A percentile compares a stretch with the other conserved stretches of the same genome.
Conservation (phyloP, 2,888 invertebrate genomes). For the Amorpha juglandis region DNA sequence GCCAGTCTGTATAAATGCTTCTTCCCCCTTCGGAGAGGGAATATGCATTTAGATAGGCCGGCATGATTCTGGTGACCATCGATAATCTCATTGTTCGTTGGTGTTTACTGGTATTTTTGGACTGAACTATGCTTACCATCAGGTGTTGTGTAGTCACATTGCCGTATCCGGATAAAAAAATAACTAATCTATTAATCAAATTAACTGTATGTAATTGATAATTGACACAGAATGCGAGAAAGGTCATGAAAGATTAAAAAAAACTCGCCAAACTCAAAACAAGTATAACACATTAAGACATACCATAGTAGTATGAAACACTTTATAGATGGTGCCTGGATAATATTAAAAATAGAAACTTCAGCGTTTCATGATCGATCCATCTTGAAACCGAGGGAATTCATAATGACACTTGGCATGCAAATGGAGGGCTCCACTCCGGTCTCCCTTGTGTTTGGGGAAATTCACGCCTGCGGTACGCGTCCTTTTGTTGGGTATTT, state of each 20-base stretch:
- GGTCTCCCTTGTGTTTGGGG: constrained; percentile 23
- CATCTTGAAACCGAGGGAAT: constrained; percentile 54
- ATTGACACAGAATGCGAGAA: constrained; percentile 5
- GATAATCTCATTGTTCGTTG: no score
- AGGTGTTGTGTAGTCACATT: no score
- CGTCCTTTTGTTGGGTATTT: neutral
- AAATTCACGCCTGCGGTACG: constrained; percentile 10
- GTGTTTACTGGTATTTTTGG: no score
- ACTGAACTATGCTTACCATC: no score
- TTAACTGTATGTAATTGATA: constrained; percentile 11
- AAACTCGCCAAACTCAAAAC: neutral
- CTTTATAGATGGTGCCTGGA: constrained; percentile 28
- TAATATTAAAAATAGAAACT: constrained; percentile 34
- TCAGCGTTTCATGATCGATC: constrained; percentile 64
- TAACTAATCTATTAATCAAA: neutral
- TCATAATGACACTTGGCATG: constrained; percentile 69
- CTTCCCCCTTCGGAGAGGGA: no score
- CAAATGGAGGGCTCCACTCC: constrained; percentile 52
- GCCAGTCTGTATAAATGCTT: no score
- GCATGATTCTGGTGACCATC: no score
- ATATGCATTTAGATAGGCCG: no score
- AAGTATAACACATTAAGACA: neutral
- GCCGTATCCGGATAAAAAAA: no score
- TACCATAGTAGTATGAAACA: constrained; percentile 26
- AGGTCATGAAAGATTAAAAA: no score